Evolutionary conservation across 2,888 invertebrate genomes (phyloP).

Genomic region (Andrena bucephala): DNA sequence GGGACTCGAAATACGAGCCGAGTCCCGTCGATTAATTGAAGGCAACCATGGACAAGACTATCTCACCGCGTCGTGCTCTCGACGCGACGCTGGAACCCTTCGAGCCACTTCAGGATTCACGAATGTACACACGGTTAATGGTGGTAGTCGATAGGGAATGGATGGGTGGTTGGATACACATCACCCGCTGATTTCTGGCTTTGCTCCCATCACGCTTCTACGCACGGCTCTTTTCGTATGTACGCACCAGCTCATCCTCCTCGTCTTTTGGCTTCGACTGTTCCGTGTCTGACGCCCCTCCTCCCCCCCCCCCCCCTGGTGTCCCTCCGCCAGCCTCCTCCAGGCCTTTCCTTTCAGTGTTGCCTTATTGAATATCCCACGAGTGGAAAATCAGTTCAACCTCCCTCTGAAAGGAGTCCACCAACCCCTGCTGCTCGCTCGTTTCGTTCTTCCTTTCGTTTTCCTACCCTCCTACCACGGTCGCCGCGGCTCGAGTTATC

Average conservation of each 20-base stretch:
- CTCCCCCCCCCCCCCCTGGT: conserved; percentile 24
- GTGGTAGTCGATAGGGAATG: conserved; percentile 74
- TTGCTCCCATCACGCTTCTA: conserved; percentile 44
- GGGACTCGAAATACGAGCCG: neutral
- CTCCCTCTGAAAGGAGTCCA: conserved; percentile 76
- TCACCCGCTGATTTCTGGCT: conserved; percentile 71
- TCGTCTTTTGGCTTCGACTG: conserved; percentile 66
- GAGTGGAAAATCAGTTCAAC: conserved; percentile 83
- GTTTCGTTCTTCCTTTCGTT: conserved; percentile 62
- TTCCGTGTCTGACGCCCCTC: conserved; percentile 50
- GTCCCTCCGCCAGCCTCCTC: conserved; percentile 73
- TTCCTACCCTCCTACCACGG: conserved; percentile 49
- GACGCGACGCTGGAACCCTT: conserved; percentile 72
- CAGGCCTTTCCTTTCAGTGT: conserved; percentile 80
- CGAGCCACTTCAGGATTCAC: conserved; percentile 65
- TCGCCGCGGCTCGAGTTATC: conserved; percentile 76
- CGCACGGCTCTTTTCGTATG: conserved; percentile 72
- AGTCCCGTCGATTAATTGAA: conserved; percentile 16
- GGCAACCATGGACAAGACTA: conserved; percentile 74
- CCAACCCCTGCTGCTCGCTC: conserved; percentile 67
- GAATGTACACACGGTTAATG: conserved; percentile 58
- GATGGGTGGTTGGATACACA: conserved; percentile 69
- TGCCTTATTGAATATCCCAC: conserved; percentile 84
- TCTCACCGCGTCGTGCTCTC: conserved; percentile 69
- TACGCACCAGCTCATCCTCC: conserved; percentile 66